Evolutionary conservation across 2,797 vertebrate species (phyloP), one percentile per base, ranked within the genome.

Genomic region (Ambastaia sidthimunki): DNA sequence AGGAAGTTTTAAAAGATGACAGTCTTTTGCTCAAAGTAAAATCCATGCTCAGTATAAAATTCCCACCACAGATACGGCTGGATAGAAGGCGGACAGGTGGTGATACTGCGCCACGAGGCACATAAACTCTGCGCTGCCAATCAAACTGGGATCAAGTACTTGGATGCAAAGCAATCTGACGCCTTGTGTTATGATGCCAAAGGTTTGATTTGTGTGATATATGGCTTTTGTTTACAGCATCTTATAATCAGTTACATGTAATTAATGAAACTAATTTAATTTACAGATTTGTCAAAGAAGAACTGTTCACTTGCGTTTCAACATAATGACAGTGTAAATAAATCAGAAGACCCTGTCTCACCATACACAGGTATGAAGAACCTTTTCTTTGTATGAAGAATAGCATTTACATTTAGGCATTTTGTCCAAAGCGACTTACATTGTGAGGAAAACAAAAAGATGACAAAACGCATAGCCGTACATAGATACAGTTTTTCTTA

Each of bases 61-160:
- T 84, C 48, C 88, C 77, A 84, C 25, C 84, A 76, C 88, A 99
- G 98, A 85, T 92, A 97, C 0, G 97, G 96, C 79, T 98, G 96
- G 89, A 90, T 93, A 71, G 89, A 76, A 74, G 91, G 92, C 10
- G 2, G 65, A 54, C 90, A n/a, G 19, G 3, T 88, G 34, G 92
- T 89, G 76, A 96, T 99, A 78, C 93, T 96, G 63, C 93, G 98
- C 73, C 94, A 93, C 1, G 75, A 0, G 0, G 37, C 84, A 0
- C 94, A 96, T 37, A 12, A 19, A 18, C 88, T 94, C 47, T 99
- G 98, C 89, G 93, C 94, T 13, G 87, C 86, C 0, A 95, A 95
- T 85, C 13, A 76, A 60, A 95, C 88, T 0, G 97, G 96, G 34
- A 4, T 72, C 7, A 48, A 60, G 1, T 28, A 81, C 0, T 0